Evolutionary conservation across 2,888 invertebrate species (phyloP), one percentile per base, ranked within the genome.

Genomic region (Pteria penguin): DNA sequence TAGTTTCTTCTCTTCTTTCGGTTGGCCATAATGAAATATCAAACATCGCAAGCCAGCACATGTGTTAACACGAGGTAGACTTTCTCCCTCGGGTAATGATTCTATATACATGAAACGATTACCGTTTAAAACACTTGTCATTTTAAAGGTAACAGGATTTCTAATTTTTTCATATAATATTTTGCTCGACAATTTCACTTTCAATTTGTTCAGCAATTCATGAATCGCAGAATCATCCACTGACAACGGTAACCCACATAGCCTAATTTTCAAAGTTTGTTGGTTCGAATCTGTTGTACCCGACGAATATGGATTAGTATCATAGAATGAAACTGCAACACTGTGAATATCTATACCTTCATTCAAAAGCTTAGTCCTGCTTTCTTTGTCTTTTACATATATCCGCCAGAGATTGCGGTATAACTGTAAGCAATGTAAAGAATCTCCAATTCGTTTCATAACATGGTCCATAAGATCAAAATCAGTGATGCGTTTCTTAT

Each of bases 261-360:
- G 32, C 3, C n/a, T 14, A 2, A 61, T 8, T 61, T 61, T n/a
- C n/a, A n/a, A n/a, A n/a, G n/a, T n/a, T n/a, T n/a, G n/a, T n/a
- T n/a, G n/a, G n/a, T n/a, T n/a, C n/a, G n/a, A n/a, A n/a, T n/a
- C n/a, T n/a, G n/a, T n/a, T n/a, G n/a, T n/a, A n/a, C n/a, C n/a
- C n/a, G n/a, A n/a, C n/a, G n/a, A n/a, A n/a, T n/a, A n/a, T n/a
- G n/a, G n/a, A n/a, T n/a, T n/a, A n/a, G n/a, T n/a, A n/a, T n/a
- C n/a, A n/a, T n/a, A n/a, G n/a, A n/a, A n/a, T n/a, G n/a, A n/a
- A n/a, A n/a, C n/a, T n/a, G n/a, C n/a, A n/a, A n/a, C n/a, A n/a
- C n/a, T n/a, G n/a, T n/a, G n/a, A n/a, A n/a, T n/a, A n/a, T 27
- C 61, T 14, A 61, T 61, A 61, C 26, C 61, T 24, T 61, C 26